Evolutionary conservation across 2,888 invertebrate genomes (phyloP).

Genomic region (Lucinisca nassula): DNA sequence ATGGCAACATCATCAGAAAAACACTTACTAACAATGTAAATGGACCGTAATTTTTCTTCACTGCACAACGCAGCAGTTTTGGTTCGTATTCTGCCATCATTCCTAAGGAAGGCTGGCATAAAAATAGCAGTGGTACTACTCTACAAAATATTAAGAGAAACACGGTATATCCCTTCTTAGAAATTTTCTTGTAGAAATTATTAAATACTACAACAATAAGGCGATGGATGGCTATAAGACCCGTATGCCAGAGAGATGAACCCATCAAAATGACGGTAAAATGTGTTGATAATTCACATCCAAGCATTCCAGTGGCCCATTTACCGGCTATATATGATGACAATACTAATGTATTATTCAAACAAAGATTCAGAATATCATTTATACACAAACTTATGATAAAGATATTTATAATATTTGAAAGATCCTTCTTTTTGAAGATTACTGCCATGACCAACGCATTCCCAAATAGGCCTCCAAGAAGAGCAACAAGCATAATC

Average conservation of each 20-base stretch:
- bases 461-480: slow-evolving; percentile 83
- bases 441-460: slow-evolving; percentile 82
- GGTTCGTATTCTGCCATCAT: slow-evolving; percentile 85
- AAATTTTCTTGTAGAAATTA: slow-evolving; percentile 85
- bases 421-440: slow-evolving; percentile 76
- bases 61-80: slow-evolving; percentile 84
- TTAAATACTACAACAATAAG: slow-evolving; percentile 86
- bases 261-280: slow-evolving; percentile 86
- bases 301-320: slow-evolving; percentile 83
- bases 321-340: slow-evolving; percentile 83
- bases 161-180: slow-evolving; percentile 84
- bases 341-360: slow-evolving; percentile 84
- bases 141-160: slow-evolving; percentile 85
- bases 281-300: slow-evolving; percentile 85
- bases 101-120: slow-evolving; percentile 84
- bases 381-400: slow-evolving; percentile 86
- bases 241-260: slow-evolving; percentile 86
- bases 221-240: slow-evolving; percentile 86
- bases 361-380: slow-evolving; percentile 84
- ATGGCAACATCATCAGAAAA: slow-evolving; percentile 86
- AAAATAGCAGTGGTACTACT: slow-evolving; percentile 83
- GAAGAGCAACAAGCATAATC: slow-evolving; percentile 83
- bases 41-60: slow-evolving; percentile 82
- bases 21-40: slow-evolving; percentile 84
- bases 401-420: slow-evolving; percentile 86